Conservation (phyloP, 2,113 vertebrate genomes). For the Gambusia affinis region DNA sequence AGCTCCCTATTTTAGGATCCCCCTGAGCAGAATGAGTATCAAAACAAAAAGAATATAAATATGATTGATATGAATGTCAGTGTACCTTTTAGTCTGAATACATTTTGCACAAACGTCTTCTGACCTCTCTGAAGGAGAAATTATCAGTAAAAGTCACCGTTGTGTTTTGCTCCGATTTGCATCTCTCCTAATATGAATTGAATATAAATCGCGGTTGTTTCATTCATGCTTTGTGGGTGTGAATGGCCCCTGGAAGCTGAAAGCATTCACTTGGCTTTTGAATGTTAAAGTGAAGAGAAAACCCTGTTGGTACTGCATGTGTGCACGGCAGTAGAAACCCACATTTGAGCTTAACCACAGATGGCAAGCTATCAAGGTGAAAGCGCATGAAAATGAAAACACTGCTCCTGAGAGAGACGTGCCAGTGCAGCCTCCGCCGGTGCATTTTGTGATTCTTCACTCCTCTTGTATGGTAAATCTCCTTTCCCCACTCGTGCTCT, state of each 20-base stretch:
- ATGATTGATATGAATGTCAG: too few relatives aligned
- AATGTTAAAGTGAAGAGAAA: background rate
- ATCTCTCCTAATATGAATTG: background rate
- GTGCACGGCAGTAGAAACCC: background rate
- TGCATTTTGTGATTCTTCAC: slow-evolving; percentile 29
- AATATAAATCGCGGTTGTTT: background rate
- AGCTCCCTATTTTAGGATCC: too few relatives aligned
- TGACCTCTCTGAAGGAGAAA: too few relatives aligned
- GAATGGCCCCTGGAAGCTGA: background rate
- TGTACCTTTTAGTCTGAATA: too few relatives aligned
- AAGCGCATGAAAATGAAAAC: slow-evolving; percentile 37
- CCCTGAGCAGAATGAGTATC: too few relatives aligned
- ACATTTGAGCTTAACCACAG: slow-evolving; percentile 9
- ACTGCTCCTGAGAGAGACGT: slow-evolving; percentile 6
- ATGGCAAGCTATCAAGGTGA: slow-evolving; percentile 28
- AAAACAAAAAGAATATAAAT: too few relatives aligned
- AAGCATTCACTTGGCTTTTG: background rate
- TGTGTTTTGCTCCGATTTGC: background rate
- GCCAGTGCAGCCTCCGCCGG: background rate
- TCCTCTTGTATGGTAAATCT: slow-evolving; percentile 25
- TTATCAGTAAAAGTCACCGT: background rate
- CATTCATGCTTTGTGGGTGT: background rate
- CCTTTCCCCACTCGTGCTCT: slow-evolving; percentile 29
- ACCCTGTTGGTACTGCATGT: background rate
- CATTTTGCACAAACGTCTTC: too few relatives aligned